Percentiles rank a stretch among this genome's conserved stretches.
Conservation (phyloP, 2,888 invertebrate genomes). For the Microctonus brassicae region DNA sequence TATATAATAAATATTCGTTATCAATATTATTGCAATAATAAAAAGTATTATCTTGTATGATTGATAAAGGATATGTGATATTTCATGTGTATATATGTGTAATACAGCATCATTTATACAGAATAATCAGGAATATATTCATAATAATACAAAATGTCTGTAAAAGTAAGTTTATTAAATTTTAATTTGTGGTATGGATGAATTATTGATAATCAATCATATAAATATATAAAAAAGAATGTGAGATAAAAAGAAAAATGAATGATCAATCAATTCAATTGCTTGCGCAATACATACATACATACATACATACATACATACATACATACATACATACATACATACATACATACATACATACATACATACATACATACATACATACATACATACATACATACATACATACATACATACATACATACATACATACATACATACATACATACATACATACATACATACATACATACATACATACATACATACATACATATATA, state of each 20-base stretch:
- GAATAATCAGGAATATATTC: not conserved
- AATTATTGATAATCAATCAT: not conserved
- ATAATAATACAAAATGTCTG: not conserved
- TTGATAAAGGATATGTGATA: not conserved
- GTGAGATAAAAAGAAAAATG: not conserved
- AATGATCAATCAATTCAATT: not conserved
- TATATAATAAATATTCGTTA: not conserved
- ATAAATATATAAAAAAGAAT: not conserved
- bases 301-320: not conserved
- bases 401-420: not conserved
- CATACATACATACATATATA: conserved; percentile 11
- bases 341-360: not conserved
- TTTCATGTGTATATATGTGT: not conserved
- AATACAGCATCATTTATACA: not conserved
- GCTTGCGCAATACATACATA: conserved; percentile 27
- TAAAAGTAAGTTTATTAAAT: not conserved
- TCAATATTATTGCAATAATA: not conserved
- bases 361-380: not conserved
- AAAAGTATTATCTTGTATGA: not conserved
- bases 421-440: conserved; percentile 15
- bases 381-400: not conserved
- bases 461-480: conserved; percentile 15
- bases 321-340: conserved; percentile 15
- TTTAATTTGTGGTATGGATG: not conserved
- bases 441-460: not conserved